These are phyloP conservation scores for Paraplagusia blochii DNA, from an alignment of 2,113 vertebrate species.

Conservation along the genomic window DNA sequence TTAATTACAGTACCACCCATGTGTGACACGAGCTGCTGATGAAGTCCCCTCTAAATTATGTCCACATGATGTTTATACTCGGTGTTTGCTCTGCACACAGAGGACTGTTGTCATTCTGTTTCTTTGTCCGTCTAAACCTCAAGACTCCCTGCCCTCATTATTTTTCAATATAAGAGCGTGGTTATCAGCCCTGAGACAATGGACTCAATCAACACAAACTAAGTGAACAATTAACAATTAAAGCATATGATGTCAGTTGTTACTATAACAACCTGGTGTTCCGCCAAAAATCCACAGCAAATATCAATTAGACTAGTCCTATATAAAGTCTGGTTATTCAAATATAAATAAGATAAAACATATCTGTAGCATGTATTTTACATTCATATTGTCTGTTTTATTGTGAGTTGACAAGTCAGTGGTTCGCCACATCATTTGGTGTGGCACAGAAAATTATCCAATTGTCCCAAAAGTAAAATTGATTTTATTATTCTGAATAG, in stretches of 20 bases:
- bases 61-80: constrained; percentile 38
- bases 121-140: constrained; percentile 10
- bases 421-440: no score
- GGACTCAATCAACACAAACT: constrained; percentile 62
- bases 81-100: constrained; percentile 54
- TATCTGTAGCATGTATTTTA: no score
- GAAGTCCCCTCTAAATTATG: constrained; percentile 52
- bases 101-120: constrained; percentile 32
- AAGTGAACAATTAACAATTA: constrained; percentile 55
- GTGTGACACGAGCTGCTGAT: constrained; percentile 53
- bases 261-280: neutral
- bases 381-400: no score
- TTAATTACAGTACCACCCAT: constrained; percentile 47
- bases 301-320: no score
- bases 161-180: constrained; percentile 52
- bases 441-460: no score
- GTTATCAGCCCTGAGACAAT: constrained; percentile 53
- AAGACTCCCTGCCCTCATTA: constrained; percentile 45
- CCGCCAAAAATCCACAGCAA: neutral
- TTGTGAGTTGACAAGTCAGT: no score
- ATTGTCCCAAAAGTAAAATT: no score
- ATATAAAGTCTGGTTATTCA: no score
- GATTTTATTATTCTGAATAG: no score
- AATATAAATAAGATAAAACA: no score
- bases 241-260: constrained; percentile 34